phyloP scores from a whole-genome alignment of 2,888 invertebrate genomes.

The Hecatera dysodea region DNA sequence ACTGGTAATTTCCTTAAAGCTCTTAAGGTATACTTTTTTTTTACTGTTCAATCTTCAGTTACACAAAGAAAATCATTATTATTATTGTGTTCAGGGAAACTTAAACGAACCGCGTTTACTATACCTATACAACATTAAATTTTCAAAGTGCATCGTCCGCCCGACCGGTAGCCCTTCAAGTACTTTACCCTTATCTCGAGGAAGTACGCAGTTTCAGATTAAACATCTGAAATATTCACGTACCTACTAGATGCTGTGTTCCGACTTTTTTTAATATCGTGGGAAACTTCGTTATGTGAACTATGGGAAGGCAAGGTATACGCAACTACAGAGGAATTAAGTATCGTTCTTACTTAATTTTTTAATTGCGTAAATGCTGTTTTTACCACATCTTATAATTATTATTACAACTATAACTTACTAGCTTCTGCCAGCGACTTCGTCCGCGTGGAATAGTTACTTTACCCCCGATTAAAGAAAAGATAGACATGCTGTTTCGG shows the following conservation, averaged over 20 bases:
- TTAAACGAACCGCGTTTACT: constrained; percentile 44
- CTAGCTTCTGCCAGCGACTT: too few species aligned
- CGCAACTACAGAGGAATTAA: not conserved
- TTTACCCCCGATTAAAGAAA: too few species aligned
- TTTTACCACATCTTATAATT: too few species aligned
- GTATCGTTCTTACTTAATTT: too few species aligned
- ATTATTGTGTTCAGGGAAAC: constrained; percentile 63
- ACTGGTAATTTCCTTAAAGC: constrained; percentile 70
- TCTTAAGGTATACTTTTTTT: constrained; percentile 65
- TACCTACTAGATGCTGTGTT: constrained; percentile 17
- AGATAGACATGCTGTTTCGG: too few species aligned
- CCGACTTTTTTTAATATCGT: constrained; percentile 22
- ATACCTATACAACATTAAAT: constrained; percentile 57
- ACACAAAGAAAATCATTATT: constrained; percentile 68
- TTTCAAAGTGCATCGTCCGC: constrained; percentile 59
- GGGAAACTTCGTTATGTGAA: constrained; percentile 5
- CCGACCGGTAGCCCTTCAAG: constrained; percentile 34
- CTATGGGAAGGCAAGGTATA: not conserved
- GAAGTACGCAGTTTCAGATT: constrained; percentile 53
- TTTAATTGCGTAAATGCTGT: not conserved
- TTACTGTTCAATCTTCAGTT: constrained; percentile 67
- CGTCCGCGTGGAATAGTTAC: too few species aligned
- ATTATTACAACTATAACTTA: too few species aligned
- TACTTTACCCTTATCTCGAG: constrained; percentile 52
- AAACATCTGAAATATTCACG: constrained; percentile 59